Evolutionary conservation across 2,888 invertebrate genomes (phyloP).

Genomic region (Chirona hameri): DNA sequence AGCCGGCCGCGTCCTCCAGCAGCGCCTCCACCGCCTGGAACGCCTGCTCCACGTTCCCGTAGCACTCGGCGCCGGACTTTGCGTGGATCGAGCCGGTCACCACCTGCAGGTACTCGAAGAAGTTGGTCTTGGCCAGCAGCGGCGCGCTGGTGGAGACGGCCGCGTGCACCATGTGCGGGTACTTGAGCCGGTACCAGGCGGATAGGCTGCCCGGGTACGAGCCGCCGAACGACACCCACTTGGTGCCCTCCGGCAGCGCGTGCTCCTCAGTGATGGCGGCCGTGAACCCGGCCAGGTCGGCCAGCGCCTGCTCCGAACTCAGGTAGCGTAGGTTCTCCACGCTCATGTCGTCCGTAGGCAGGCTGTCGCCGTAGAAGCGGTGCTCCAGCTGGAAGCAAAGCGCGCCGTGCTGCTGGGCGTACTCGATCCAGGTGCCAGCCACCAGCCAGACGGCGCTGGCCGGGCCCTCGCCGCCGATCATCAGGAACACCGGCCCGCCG

Average conservation of each 20-base stretch:
- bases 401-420: conserved; percentile 59
- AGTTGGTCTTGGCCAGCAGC: conserved; percentile 76
- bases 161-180: conserved; percentile 75
- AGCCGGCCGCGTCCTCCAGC: conserved; percentile 55
- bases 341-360: conserved; percentile 69
- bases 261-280: conserved; percentile 62
- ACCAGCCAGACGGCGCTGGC: conserved; percentile 78
- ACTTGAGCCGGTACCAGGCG: conserved; percentile 82
- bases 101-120: conserved; percentile 76
- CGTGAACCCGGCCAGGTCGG: conserved; percentile 83
- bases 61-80: conserved; percentile 66
- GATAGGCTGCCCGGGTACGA: conserved; percentile 91
- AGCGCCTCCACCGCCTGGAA: conserved; percentile 63
- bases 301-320: conserved; percentile 58
- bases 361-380: conserved; percentile 87
- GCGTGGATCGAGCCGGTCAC: conserved; percentile 65
- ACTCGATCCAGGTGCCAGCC: conserved; percentile 73
- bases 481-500: conserved; percentile 79
- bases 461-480: conserved; percentile 91
- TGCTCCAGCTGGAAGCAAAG: conserved; percentile 86
- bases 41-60: conserved; percentile 60
- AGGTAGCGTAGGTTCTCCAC: conserved; percentile 74
- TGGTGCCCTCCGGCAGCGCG: conserved; percentile 57
- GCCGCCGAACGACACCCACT: conserved; percentile 93
- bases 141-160: conserved; percentile 89